Evolutionary conservation across 1,140 invertebrate genomes (phyloP).

Genomic region (Neodiprion lecontei): DNA sequence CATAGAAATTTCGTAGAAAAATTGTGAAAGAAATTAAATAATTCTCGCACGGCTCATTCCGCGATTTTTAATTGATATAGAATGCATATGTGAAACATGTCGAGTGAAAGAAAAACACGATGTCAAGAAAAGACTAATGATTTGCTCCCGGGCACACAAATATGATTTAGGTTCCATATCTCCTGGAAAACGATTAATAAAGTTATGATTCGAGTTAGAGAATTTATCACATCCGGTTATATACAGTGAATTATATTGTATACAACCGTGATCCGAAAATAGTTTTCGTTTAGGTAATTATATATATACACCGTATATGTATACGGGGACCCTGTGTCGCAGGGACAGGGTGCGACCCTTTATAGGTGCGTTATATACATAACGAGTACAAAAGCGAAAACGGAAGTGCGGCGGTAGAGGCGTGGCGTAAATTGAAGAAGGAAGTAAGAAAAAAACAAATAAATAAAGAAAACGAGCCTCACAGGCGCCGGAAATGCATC

Average conservation of each 20-base stretch:
- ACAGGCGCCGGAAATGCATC: not conserved
- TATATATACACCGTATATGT: not conserved
- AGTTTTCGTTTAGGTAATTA: not conserved
- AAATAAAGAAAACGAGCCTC: not conserved
- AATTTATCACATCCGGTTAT: not conserved
- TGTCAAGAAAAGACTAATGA: no score
- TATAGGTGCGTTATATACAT: not conserved
- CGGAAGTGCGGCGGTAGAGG: slow-evolving; percentile 1
- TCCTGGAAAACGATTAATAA: no score
- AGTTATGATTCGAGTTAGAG: not conserved
- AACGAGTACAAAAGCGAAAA: not conserved
- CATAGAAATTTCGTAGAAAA: no score
- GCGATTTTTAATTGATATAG: no score
- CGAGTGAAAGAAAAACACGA: no score
- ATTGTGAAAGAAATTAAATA: no score
- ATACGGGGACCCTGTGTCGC: not conserved
- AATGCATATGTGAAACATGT: no score
- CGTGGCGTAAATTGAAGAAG: not conserved
- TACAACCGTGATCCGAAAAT: not conserved
- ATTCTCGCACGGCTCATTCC: no score
- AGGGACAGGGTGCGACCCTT: not conserved
- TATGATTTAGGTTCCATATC: no score
- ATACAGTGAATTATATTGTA: not conserved
- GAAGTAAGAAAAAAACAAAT: not conserved
- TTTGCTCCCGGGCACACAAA: no score